Evolutionary conservation across 1,140 invertebrate species (phyloP), one percentile per base, ranked within the genome.

Genomic region (Parasteatoda tepidariorum): DNA sequence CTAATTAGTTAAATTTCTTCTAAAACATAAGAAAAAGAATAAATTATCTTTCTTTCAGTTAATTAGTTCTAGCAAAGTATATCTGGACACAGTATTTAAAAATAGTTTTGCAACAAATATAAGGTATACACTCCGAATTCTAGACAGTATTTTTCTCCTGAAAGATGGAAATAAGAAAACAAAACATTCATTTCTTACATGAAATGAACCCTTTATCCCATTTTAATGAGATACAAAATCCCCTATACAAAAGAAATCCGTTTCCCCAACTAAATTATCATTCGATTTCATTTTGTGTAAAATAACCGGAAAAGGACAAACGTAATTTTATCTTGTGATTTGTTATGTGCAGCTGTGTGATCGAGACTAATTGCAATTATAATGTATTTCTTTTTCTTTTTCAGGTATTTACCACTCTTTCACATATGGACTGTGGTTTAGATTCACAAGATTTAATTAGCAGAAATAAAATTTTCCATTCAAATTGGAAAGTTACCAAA

Each of bases 281-380:
- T 64, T 33, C 30, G 26, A 64, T 64, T 64, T 64, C 9, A 28
- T 31, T 31, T 15, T 31, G 28, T 11, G n/a, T 33, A 18, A n/a
- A 28, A n/a, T n/a, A n/a, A n/a, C n/a, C n/a, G n/a, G 26, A 28
- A 64, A 4, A 26, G 26, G 61, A 15, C 26, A 64, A 64, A 64
- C 26, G 61, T 24, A 31, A 64, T 64, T 64, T 64, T 64, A n/a
- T 33, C 13, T 64, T 26, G n/a, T 31, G 15, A 48, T 48, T 15
- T 33, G 26, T 30, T 64, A 30, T 31, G 61, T 30, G 30, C 61
- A 64, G 30, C 24, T 48, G 38, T 48, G 61, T 30, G 61, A 64
- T 64, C 61, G 31, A 64, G 31, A 64, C 26, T 33, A 64, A 64
- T 64, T 64, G 13, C 61, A 64, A 64, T 64, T 64, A 64, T 30